These are phyloP conservation scores for Melanchra persicariae DNA, from an alignment of 2,888 invertebrate species.

Conservation along the genomic window DNA sequence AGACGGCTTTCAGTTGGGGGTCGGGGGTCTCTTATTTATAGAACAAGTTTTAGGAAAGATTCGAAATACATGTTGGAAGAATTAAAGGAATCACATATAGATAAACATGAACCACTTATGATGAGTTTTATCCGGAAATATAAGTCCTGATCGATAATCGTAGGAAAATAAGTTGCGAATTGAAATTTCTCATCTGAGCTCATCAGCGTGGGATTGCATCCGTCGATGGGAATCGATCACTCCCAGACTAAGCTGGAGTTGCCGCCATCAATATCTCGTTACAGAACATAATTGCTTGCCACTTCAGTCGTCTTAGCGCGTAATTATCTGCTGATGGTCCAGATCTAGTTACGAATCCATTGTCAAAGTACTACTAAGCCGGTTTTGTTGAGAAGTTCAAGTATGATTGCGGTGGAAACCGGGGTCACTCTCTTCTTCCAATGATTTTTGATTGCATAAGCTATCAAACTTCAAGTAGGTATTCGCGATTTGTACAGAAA, in stretches of 20 bases:
- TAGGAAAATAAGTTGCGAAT: slow-evolving; percentile 14
- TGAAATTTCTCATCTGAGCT: slow-evolving; percentile 6
- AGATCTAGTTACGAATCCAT: slow-evolving; percentile 24
- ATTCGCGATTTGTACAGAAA: background rate
- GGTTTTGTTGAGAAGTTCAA: slow-evolving; percentile 3
- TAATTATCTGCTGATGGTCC: slow-evolving; percentile 24
- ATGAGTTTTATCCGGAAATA: background rate
- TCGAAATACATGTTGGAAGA: background rate
- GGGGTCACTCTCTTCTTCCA: background rate
- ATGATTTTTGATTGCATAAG: background rate
- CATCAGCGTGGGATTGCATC: slow-evolving; percentile 13
- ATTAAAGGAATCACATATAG: background rate
- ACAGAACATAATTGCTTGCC: slow-evolving; percentile 46
- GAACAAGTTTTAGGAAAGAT: background rate
- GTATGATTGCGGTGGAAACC: background rate
- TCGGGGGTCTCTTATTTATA: slow-evolving; percentile 3
- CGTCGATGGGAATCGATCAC: slow-evolving; percentile 26
- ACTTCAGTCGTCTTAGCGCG: slow-evolving; percentile 26
- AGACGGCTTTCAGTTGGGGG: slow-evolving; percentile 5
- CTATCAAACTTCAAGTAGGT: background rate
- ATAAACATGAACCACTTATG: background rate
- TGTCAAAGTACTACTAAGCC: slow-evolving; percentile 21
- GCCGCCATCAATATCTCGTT: slow-evolving; percentile 48
- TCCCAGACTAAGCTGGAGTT: slow-evolving; percentile 11
- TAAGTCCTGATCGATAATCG: background rate